A percentile compares a stretch with the other conserved stretches of the same genome.
These are phyloP conservation scores for Drosophila sp. DNA, from an alignment of 1,140 invertebrate genomes.

Conservation along the genomic window DNA sequence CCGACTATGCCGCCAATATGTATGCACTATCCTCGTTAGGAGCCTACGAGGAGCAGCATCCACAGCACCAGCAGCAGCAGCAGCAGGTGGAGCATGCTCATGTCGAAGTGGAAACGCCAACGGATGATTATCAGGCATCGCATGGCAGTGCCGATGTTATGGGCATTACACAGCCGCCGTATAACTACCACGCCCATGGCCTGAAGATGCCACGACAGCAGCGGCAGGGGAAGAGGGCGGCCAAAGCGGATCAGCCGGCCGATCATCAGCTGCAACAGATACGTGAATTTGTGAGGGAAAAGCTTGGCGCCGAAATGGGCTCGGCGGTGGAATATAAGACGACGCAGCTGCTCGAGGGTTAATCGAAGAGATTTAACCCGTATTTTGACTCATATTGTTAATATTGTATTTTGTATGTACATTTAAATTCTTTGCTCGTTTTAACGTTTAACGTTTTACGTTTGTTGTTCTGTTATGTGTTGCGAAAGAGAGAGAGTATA, in stretches of 20 bases:
- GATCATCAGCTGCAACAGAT: conserved; percentile 72
- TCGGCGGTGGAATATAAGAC: conserved; percentile 79
- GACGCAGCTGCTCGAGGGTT: conserved; percentile 74
- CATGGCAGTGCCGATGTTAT: conserved; percentile 22
- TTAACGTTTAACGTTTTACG: no score
- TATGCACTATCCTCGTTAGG: conserved; percentile 54
- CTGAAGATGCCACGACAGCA: conserved; percentile 45
- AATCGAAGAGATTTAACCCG: background rate
- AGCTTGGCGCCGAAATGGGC: conserved; percentile 77
- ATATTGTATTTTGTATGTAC: conserved; percentile 32
- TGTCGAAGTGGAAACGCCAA: conserved; percentile 19
- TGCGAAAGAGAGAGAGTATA: conserved; percentile 8
- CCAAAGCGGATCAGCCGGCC: conserved; percentile 38
- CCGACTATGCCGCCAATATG: conserved; percentile 43
- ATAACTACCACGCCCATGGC: conserved; percentile 78
- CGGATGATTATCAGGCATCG: conserved; percentile 36
- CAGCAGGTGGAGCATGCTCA: conserved; percentile 38
- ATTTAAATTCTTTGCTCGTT: conserved; percentile 17
- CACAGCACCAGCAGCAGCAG: conserved; percentile 48
- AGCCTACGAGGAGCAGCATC: conserved; percentile 62
- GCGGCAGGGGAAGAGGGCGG: conserved; percentile 59
- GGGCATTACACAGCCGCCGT: conserved; percentile 65
- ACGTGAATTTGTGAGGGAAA: conserved; percentile 74
- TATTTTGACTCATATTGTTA: conserved; percentile 28
- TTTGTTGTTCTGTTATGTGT: conserved; percentile 26